A percentile compares a stretch with the other conserved stretches of the same genome.
phyloP scores from a whole-genome alignment of 2,797 vertebrate species.

The Manis pentadactyla region DNA sequence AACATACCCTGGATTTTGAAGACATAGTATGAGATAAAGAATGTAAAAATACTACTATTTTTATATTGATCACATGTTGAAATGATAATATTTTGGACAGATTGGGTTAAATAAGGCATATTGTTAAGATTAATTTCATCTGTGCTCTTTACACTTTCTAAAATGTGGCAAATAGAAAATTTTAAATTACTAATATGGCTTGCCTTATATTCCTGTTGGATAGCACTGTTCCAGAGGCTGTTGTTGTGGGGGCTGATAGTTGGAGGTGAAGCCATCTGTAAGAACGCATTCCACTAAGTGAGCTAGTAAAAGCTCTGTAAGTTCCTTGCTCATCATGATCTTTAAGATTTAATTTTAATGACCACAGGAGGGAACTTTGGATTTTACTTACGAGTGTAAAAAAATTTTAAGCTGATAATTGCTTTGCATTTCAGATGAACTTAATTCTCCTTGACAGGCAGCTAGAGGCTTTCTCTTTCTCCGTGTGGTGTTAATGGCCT shows the following conservation, averaged over 20 bases:
- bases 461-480: not conserved
- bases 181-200: not conserved
- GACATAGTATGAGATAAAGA: not conserved
- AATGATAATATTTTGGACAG: not conserved
- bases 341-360: conserved; percentile 67
- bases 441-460: not conserved
- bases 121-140: not conserved
- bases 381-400: conserved; percentile 55
- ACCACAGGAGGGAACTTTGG: conserved; percentile 47
- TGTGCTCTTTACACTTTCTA: not conserved
- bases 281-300: not conserved
- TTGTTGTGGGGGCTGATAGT: not conserved
- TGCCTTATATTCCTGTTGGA: not conserved
- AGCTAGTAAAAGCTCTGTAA: conserved; percentile 19
- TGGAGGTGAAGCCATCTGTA: not conserved
- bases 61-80: not conserved
- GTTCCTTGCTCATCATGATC: conserved; percentile 30
- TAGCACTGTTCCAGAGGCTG: not conserved
- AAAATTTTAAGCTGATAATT: conserved; percentile 43
- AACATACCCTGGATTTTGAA: not conserved
- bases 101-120: not conserved
- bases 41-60: not conserved
- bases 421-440: conserved; percentile 49
- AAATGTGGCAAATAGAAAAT: not conserved
- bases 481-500: not conserved